phyloP scores from a whole-genome alignment of 2,113 vertebrate genomes.

The Piaya cayana region DNA sequence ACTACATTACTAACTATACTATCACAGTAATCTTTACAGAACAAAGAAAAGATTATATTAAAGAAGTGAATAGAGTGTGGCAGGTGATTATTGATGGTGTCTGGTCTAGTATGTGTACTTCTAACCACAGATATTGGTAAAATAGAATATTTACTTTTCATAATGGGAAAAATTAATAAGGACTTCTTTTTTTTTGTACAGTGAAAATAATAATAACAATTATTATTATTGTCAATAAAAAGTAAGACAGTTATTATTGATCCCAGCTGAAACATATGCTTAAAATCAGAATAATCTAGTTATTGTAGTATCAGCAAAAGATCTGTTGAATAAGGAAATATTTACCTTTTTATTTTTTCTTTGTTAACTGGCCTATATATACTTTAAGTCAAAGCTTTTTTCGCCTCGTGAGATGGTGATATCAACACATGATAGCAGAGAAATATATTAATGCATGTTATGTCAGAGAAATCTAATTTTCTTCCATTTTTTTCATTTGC shows the following conservation, averaged over 20 bases:
- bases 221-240: background rate
- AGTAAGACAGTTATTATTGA: background rate
- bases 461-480: slow-evolving; percentile 3
- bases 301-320: background rate
- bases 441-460: background rate
- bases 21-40: background rate
- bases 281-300: background rate
- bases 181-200: background rate
- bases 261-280: background rate
- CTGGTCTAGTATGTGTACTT: background rate
- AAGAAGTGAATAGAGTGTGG: background rate
- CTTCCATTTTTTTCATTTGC: background rate
- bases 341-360: background rate
- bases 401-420: background rate
- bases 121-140: background rate
- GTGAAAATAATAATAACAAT: background rate
- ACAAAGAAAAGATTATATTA: background rate
- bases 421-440: background rate
- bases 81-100: background rate
- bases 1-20: background rate
- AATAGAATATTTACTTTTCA: background rate
- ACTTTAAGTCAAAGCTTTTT: background rate
- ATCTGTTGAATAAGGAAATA: background rate
- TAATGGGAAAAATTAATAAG: background rate
- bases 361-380: background rate